Conservation (phyloP, 2,113 vertebrate genomes). For the Dascyllus trimaculatus region DNA sequence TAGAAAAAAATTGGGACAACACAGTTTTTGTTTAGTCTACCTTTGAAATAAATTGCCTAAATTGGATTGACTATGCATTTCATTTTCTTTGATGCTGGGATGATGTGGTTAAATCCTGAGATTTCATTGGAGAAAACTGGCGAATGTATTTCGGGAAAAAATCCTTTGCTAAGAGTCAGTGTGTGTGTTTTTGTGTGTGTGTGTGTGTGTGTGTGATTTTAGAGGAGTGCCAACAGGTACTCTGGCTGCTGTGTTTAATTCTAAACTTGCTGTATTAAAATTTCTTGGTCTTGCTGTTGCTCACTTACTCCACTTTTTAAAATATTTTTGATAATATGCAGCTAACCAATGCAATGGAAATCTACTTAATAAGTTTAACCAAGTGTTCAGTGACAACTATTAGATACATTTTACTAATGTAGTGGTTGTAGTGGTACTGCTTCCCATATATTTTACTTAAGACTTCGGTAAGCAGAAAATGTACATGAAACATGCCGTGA, state of each 20-base stretch:
- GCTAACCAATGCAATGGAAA: slow-evolving; percentile 7
- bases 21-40: too few species aligned
- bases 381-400: not conserved
- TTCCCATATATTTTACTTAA: not conserved
- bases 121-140: too few species aligned
- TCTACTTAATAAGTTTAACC: not conserved
- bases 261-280: not conserved
- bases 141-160: too few species aligned
- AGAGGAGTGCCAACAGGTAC: not conserved
- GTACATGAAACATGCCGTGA: not conserved
- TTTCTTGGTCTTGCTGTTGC: not conserved
- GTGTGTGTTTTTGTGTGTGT: slow-evolving; percentile 10
- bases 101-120: too few species aligned
- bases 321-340: not conserved
- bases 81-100: too few species aligned
- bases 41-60: too few species aligned
- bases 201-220: slow-evolving; percentile 13
- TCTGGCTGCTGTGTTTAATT: slow-evolving; percentile 24
- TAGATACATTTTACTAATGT: not conserved
- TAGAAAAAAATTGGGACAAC: too few species aligned
- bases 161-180: not conserved
- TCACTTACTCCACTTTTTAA: slow-evolving; percentile 12
- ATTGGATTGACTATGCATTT: too few species aligned
- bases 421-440: not conserved
- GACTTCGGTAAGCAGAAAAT: slow-evolving; percentile 18